Evolutionary conservation across 2,113 vertebrate genomes (phyloP), one percentile per base, ranked within the genome.

Genomic region (Etheostoma spectabile): DNA sequence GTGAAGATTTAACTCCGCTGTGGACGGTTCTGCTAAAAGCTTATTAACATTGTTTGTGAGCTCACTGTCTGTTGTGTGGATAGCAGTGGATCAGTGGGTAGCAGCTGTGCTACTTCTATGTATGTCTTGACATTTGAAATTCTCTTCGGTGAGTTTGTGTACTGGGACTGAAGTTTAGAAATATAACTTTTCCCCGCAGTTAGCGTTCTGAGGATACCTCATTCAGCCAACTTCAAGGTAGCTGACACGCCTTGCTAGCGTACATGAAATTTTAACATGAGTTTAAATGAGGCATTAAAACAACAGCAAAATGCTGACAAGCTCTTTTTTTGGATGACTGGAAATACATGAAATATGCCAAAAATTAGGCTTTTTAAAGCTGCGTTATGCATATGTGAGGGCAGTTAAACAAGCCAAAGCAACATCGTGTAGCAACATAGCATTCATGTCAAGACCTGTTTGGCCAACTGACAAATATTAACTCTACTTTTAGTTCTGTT

Each of bases 1-100:
- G 74, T 84, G 82, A 80, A 91, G 76, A 79, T 85, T 88, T 68
- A 62, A 74, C 61, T 88, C 60, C 73, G 64, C 81, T 82, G 77
- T 72, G 76, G 55, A 79, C 15, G 10, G 42, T 61, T 87, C 65
- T 16, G 18, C 85, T 45, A 61, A 53, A 70, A 81, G 77, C 84
- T 86, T 87, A 75, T 90, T 87, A 83, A 70, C 67, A 70, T 60
- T 76, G 85, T 73, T 69, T 88, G 56, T 64, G 65, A 78, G 49
- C 59, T 81, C 56, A 13, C 38, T 53, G 70, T 75, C 69, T 91
- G 49, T 69, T 74, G 15, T 45, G 11, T 35, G 38, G 51, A 82
- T 38, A 86, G 84, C 55, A 30, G 30, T 30, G 30, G 30, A 63
- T 77, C 55, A 74, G 74, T 57, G 82, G 89, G 87, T 79, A 78